phyloP scores from a whole-genome alignment of 2,113 vertebrate species.

The Scomber colias region DNA sequence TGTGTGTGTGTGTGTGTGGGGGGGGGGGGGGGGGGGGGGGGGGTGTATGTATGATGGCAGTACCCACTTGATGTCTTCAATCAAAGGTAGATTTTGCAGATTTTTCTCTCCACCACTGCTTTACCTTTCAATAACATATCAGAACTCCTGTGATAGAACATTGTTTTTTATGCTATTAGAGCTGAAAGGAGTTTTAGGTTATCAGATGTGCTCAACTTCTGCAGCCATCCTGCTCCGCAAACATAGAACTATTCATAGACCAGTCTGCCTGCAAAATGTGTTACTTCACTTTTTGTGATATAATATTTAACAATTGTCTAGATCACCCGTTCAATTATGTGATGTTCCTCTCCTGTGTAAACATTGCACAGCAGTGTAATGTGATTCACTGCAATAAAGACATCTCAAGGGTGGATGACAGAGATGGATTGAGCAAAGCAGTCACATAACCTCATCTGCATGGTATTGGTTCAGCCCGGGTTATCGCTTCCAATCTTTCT shows the following conservation, averaged over 20 bases:
- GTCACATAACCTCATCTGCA: slow-evolving; percentile 31
- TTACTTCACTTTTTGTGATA: slow-evolving; percentile 40
- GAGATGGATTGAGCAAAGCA: slow-evolving; percentile 46
- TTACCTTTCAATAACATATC: slow-evolving; percentile 20
- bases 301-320: slow-evolving; percentile 59
- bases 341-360: slow-evolving; percentile 56
- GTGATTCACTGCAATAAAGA: slow-evolving; percentile 62
- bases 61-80: slow-evolving; percentile 67
- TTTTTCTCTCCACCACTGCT: slow-evolving; percentile 43
- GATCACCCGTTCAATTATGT: slow-evolving; percentile 63
- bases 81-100: slow-evolving; percentile 39
- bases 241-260: slow-evolving; percentile 30
- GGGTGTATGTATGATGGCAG: slow-evolving; percentile 36
- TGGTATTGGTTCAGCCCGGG: slow-evolving; percentile 38
- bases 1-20: too few relatives aligned
- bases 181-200: slow-evolving; percentile 37
- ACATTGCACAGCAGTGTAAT: slow-evolving; percentile 48
- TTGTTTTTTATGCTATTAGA: slow-evolving; percentile 55
- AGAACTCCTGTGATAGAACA: slow-evolving; percentile 54
- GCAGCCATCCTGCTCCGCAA: slow-evolving; percentile 5
- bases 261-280: slow-evolving; percentile 14
- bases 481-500: slow-evolving; percentile 25
- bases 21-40: slow-evolving; percentile 4
- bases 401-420: slow-evolving; percentile 51
- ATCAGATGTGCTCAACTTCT: slow-evolving; percentile 38